Conservation (phyloP, 2,888 invertebrate species). For the Zeuzera pyrina region DNA sequence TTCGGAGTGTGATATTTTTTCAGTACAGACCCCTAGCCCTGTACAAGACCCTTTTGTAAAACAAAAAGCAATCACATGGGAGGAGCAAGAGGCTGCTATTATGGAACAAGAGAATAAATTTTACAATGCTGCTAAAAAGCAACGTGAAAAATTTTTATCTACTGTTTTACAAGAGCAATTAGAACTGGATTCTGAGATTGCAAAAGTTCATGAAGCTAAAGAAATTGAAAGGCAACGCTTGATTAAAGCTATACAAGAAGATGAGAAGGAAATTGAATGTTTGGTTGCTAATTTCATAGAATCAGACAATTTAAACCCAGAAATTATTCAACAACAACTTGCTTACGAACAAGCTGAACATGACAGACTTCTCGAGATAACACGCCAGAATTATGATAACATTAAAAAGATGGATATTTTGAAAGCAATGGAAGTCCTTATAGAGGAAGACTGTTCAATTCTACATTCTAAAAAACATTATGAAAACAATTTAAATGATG, state of each 20-base stretch:
- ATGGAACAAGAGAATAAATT: slow-evolving; percentile 77
- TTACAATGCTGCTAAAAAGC: slow-evolving; percentile 75
- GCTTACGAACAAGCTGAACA: slow-evolving; percentile 80
- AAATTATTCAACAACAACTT: slow-evolving; percentile 75
- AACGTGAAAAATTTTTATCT: slow-evolving; percentile 73
- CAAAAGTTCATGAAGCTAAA: slow-evolving; percentile 77
- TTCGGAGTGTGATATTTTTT: slow-evolving; percentile 32
- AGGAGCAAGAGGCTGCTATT: slow-evolving; percentile 76
- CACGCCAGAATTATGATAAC: slow-evolving; percentile 69
- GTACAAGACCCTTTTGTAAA: slow-evolving; percentile 45
- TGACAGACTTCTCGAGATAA: slow-evolving; percentile 75
- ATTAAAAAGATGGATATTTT: slow-evolving; percentile 79
- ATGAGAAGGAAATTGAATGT: slow-evolving; percentile 76
- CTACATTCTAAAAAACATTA: slow-evolving; percentile 75
- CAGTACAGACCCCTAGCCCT: slow-evolving; percentile 37
- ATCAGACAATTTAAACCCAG: slow-evolving; percentile 69
- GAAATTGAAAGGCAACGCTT: slow-evolving; percentile 75
- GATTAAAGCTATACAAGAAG: slow-evolving; percentile 75
- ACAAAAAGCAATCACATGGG: slow-evolving; percentile 54
- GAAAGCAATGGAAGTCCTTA: slow-evolving; percentile 78
- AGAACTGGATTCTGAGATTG: slow-evolving; percentile 77
- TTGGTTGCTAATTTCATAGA: slow-evolving; percentile 77
- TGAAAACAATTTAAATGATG: slow-evolving; percentile 75
- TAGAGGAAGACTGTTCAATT: slow-evolving; percentile 77
- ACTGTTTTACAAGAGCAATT: slow-evolving; percentile 75